Percentiles rank a stretch among this genome's conserved stretches.
Conservation (phyloP, 2,797 vertebrate species). For the Sebastiscus tertius region DNA sequence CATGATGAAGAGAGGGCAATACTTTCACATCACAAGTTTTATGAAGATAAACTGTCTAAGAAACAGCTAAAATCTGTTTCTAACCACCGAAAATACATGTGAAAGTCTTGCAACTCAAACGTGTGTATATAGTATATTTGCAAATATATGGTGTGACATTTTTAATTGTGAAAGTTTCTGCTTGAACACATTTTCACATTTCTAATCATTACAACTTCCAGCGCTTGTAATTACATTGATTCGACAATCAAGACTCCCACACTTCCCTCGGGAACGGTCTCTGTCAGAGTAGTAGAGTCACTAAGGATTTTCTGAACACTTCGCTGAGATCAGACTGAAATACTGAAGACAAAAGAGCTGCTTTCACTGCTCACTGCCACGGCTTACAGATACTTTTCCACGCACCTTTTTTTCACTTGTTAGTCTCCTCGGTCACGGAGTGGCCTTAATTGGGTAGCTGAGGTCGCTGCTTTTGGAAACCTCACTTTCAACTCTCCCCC, state of each 20-base stretch:
- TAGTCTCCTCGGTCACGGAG: slow-evolving; percentile 33
- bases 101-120: background rate
- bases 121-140: background rate
- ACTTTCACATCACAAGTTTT: background rate
- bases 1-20: background rate
- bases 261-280: background rate
- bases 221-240: slow-evolving; percentile 42
- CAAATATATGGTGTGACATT: background rate
- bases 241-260: slow-evolving; percentile 32
- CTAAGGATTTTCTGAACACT: slow-evolving; percentile 29
- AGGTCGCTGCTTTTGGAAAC: slow-evolving; percentile 44
- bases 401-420: slow-evolving; percentile 19
- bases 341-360: background rate
- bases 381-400: background rate
- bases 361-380: background rate
- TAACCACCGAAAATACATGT: background rate
- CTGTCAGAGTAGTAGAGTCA: background rate
- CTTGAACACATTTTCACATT: slow-evolving; percentile 19
- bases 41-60: background rate
- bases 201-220: slow-evolving; percentile 11
- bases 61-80: background rate
- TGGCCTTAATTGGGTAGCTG: slow-evolving; percentile 31
- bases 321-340: slow-evolving; percentile 7
- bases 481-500: slow-evolving; percentile 34
- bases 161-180: slow-evolving; percentile 5